These are phyloP conservation scores for Thelaira solivaga DNA, from an alignment of 2,888 invertebrate genomes.

Conservation along the genomic window DNA sequence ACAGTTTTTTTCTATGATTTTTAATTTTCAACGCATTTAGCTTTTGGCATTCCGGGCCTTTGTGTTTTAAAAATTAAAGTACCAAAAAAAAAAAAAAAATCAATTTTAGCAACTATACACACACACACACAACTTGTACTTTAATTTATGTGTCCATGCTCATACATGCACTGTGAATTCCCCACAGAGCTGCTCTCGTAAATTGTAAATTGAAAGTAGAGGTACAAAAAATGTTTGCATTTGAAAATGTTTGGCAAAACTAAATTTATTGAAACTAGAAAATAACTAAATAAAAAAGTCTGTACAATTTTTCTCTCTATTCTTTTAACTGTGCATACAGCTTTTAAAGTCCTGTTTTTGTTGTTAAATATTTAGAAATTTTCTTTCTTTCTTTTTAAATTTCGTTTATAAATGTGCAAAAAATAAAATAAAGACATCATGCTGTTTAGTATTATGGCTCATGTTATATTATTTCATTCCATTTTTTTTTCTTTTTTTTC, in stretches of 20 bases:
- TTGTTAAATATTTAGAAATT: slow-evolving; percentile 10
- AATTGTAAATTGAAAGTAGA: slow-evolving; percentile 60
- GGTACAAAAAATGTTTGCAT: slow-evolving; percentile 14
- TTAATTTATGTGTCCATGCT: slow-evolving; percentile 31
- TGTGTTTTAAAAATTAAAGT: slow-evolving; percentile 33
- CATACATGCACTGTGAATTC: slow-evolving; percentile 49
- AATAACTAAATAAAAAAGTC: no score
- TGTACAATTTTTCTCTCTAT: slow-evolving; percentile 31
- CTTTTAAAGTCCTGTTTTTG: slow-evolving; percentile 17
- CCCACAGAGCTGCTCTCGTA: slow-evolving; percentile 57
- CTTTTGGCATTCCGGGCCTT: slow-evolving; percentile 37
- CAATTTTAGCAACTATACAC: not conserved
- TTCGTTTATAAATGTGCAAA: no score
- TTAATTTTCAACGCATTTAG: slow-evolving; percentile 30
- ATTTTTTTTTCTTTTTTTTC: not conserved
- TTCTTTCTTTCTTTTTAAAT: slow-evolving; percentile 33
- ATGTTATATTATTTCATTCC: not conserved
- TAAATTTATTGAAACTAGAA: slow-evolving; percentile 36
- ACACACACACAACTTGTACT: slow-evolving; percentile 7
- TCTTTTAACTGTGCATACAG: not conserved
- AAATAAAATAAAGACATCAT: slow-evolving; percentile 50
- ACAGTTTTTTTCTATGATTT: slow-evolving; percentile 15
- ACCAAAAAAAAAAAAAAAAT: not conserved
- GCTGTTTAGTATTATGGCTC: slow-evolving; percentile 33
- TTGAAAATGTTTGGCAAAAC: slow-evolving; percentile 24